These are phyloP conservation scores for Alauda arvensis DNA, from an alignment of 2,797 vertebrate genomes.

Conservation along the genomic window DNA sequence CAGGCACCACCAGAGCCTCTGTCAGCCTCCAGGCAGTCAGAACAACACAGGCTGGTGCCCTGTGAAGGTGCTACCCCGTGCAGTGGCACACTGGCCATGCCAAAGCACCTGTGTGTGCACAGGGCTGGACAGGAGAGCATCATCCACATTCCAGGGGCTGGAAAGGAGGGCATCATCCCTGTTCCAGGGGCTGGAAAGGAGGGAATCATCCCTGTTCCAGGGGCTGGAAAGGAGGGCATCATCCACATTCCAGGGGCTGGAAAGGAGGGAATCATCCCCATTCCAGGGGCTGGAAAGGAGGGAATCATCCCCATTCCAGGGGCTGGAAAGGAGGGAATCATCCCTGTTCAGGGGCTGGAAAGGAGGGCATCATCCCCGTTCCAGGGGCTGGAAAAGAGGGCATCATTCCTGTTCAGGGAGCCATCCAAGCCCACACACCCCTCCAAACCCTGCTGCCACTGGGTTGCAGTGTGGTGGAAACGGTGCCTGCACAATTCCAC, in stretches of 20 bases:
- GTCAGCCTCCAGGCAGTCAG: accelerated
- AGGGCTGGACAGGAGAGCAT: neutral
- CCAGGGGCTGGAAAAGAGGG: no score
- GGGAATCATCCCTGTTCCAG: accelerated
- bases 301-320: accelerated
- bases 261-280: neutral
- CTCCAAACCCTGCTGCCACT: neutral
- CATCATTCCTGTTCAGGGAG: accelerated
- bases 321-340: no score
- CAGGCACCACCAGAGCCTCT: neutral
- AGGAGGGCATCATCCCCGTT: accelerated
- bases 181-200: no score
- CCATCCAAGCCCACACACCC: accelerated
- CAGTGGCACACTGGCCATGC: accelerated
- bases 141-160: accelerated
- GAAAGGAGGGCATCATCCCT: neutral
- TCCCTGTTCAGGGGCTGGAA: accelerated
- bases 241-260: accelerated
- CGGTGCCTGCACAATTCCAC: neutral
- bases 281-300: neutral
- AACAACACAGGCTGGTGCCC: neutral
- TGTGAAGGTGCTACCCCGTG: accelerated
- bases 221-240: no score
- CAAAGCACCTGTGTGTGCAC: neutral
- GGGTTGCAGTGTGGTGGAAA: accelerated